Evolutionary conservation across 2,888 invertebrate species (phyloP), one percentile per base, ranked within the genome.

Genomic region (Dryadula phaetusa): DNA sequence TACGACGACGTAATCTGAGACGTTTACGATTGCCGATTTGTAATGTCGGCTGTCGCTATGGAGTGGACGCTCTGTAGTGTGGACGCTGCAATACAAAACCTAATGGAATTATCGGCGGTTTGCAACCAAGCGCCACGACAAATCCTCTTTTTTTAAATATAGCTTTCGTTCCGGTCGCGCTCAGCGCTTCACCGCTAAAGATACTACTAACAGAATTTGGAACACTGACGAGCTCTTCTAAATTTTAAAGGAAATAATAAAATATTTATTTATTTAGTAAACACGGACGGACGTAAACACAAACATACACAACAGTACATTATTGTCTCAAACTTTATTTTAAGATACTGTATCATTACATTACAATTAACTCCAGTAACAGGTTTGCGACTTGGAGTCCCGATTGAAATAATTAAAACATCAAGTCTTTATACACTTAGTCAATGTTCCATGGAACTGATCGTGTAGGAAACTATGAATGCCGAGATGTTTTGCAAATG

Each of bases 161-260:
- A 58, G 28, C 64, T 65, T 65, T 65, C 58, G 64, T 49, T 60
- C 18, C 49, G 58, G 49, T 65, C 64, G 8, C 49, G 42, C 18
- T 49, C 40, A 18, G 40, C 64, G 37, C 37, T 58, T 20, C 16
- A 52, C 37, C n/a, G 40, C 47, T 28, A 44, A 37, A 47, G 25
- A 44, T 58, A 60, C 42, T 20, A 65, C 49, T 42, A 49, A 58
- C 47, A 58, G 40, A 40, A 60, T 65, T 40, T 44, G 16, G 64
- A 49, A 28, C 40, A 46, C 16, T 12, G 8, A 44, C 18, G 12
- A 14, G 28, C 28, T 60, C 7, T 44, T 44, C 18, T 28, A 18
- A 18, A 14, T 28, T 28, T n/a, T 40, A 56, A 16, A 10, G 5
- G 22, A 25, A 16, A 37, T 25, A n/a, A 12, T 14, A 22, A 40